A percentile compares a stretch with the other conserved stretches of the same genome.
Conservation (phyloP, 2,888 invertebrate genomes). For the Drosophila heteroneura region DNA sequence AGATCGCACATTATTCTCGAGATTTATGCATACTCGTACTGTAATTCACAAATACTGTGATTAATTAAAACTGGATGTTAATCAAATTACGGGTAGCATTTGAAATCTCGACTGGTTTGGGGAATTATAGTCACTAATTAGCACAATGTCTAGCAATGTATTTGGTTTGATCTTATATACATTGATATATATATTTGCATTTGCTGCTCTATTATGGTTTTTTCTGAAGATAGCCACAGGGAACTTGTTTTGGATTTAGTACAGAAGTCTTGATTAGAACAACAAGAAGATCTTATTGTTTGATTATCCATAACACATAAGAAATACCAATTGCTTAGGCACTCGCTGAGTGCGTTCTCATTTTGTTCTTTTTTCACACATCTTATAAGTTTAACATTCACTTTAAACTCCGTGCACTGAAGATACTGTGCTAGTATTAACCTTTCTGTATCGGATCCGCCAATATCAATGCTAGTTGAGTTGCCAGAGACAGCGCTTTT, state of each 20-base stretch:
- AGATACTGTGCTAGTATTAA: slow-evolving; percentile 2
- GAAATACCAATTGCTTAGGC: background rate
- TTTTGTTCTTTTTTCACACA: background rate
- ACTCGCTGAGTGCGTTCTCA: background rate
- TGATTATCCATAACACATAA: background rate
- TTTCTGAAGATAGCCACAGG: background rate
- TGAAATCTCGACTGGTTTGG: slow-evolving; percentile 61
- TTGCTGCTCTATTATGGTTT: slow-evolving; percentile 9
- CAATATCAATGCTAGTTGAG: slow-evolving; percentile 40
- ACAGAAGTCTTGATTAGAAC: background rate
- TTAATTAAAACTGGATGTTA: slow-evolving; percentile 41
- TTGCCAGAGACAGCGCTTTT: slow-evolving; percentile 37
- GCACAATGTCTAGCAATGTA: slow-evolving; percentile 27
- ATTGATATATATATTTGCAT: slow-evolving; percentile 2
- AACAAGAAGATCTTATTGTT: slow-evolving; percentile 2
- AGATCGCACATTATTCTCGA: slow-evolving; percentile 16
- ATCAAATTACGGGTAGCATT: slow-evolving; percentile 21
- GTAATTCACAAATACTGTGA: slow-evolving; percentile 43
- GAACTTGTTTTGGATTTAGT: slow-evolving; percentile 8
- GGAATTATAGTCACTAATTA: slow-evolving; percentile 65
- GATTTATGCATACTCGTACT: slow-evolving; percentile 16
- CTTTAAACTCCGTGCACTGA: background rate
- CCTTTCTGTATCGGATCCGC: slow-evolving; percentile 39
- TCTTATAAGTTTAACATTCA: background rate
- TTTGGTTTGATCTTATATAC: slow-evolving; percentile 12